A percentile compares a stretch with the other conserved stretches of the same genome.
Conservation (phyloP, 1,140 invertebrate species). For the Homalodisca vitripennis region DNA sequence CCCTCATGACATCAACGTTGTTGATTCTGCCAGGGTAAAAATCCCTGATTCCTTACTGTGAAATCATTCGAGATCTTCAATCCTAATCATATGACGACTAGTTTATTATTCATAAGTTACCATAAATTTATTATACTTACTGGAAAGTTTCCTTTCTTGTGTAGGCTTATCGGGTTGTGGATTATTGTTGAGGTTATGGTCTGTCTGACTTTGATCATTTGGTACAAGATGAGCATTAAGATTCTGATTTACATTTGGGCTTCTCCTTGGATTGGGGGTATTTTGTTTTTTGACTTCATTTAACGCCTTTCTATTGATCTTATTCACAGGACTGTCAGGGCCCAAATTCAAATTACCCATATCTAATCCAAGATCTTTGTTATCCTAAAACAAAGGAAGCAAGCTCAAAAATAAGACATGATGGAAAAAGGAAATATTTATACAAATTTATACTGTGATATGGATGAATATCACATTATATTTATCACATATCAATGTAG, state of each 20-base stretch:
- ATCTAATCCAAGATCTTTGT: constrained; percentile 10
- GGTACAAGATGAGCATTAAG: neutral
- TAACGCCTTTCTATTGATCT: neutral
- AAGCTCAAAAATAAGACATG: neutral
- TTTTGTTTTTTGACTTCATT: constrained; percentile 5
- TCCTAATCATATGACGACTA: too few relatives aligned
- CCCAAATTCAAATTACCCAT: neutral
- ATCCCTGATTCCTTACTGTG: too few relatives aligned
- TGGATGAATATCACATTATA: too few relatives aligned
- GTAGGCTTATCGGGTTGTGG: neutral
- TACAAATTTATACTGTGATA: too few relatives aligned
- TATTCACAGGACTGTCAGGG: too few relatives aligned
- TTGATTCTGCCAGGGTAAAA: too few relatives aligned
- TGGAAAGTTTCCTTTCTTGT: neutral
- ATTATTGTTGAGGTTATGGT: neutral
- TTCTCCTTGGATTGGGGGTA: neutral
- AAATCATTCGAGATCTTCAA: too few relatives aligned
- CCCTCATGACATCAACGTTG: too few relatives aligned
- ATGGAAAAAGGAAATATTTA: neutral
- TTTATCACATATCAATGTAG: too few relatives aligned
- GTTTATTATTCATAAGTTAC: too few relatives aligned
- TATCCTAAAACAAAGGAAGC: neutral
- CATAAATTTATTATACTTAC: constrained; percentile 10
- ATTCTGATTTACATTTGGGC: neutral
- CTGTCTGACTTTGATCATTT: neutral